Evolutionary conservation across 2,888 invertebrate genomes (phyloP).

Genomic region (Nemapogon koenigi): DNA sequence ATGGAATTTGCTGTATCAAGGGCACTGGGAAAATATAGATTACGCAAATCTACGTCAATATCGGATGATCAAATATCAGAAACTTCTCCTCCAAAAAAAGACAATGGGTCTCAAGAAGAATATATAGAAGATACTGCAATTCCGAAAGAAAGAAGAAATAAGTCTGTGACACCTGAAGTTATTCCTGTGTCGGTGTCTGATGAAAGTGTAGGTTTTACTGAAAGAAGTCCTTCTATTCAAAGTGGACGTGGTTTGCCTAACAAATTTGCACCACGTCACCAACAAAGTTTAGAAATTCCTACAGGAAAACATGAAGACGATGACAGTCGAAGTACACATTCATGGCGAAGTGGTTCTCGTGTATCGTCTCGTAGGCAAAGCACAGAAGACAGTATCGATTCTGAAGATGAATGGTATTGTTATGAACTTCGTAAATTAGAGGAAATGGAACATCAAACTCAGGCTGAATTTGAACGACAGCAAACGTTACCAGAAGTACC

Average conservation of each 20-base stretch:
- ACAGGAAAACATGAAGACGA: slow-evolving; percentile 77
- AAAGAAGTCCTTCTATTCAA: slow-evolving; percentile 71
- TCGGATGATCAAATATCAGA: slow-evolving; percentile 72
- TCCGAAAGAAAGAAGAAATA: slow-evolving; percentile 36
- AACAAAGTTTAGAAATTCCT: slow-evolving; percentile 83
- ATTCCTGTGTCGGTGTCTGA: slow-evolving; percentile 44
- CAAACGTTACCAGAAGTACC: slow-evolving; percentile 67
- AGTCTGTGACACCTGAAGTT: slow-evolving; percentile 45
- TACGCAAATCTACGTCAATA: slow-evolving; percentile 73
- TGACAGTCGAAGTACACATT: slow-evolving; percentile 86
- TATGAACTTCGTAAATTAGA: slow-evolving; percentile 87
- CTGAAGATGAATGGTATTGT: slow-evolving; percentile 93
- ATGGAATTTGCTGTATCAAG: slow-evolving; percentile 87
- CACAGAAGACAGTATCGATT: slow-evolving; percentile 92
- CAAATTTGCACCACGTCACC: slow-evolving; percentile 71
- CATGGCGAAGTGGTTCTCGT: slow-evolving; percentile 84
- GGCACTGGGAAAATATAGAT: slow-evolving; percentile 80
- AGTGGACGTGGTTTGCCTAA: slow-evolving; percentile 64
- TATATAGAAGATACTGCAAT: slow-evolving; percentile 23
- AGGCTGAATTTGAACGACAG: slow-evolving; percentile 70
- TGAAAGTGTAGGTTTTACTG: slow-evolving; percentile 56
- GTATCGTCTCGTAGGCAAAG: slow-evolving; percentile 88
- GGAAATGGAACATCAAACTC: slow-evolving; percentile 81
- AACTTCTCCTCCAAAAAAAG: slow-evolving; percentile 43
- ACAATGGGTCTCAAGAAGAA: slow-evolving; percentile 30